Evolutionary conservation across 1,140 invertebrate genomes (phyloP).

Genomic region (Philaenus spumarius): DNA sequence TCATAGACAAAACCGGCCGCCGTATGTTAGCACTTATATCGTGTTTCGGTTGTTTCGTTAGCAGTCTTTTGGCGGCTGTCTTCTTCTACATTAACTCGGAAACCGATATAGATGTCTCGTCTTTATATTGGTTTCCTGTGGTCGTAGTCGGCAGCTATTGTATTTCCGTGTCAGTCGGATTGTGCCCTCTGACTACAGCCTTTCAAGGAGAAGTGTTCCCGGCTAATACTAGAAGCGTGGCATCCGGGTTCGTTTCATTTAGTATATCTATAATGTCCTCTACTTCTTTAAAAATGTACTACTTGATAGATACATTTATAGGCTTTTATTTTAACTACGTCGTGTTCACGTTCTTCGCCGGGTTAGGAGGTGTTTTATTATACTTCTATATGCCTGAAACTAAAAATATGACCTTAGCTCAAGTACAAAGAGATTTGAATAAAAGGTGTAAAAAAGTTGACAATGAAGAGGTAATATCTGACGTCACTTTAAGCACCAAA

Average conservation of each 20-base stretch:
- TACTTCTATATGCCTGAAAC: conserved; percentile 68
- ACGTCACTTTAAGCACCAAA: no score
- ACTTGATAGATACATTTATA: conserved; percentile 47
- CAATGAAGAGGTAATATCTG: no score
- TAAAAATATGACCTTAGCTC: conserved; percentile 65
- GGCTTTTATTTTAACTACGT: conserved; percentile 66
- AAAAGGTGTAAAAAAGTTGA: no score
- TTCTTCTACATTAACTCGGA: background rate
- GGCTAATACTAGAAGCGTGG: conserved; percentile 17
- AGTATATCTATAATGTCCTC: conserved; percentile 36
- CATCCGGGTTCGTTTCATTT: conserved; percentile 14
- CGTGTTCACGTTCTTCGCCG: conserved; percentile 63
- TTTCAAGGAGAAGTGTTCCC: conserved; percentile 23
- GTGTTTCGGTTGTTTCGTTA: background rate
- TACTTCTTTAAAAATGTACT: conserved; percentile 69
- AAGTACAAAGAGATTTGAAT: conserved; percentile 50
- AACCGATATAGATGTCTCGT: background rate
- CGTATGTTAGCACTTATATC: background rate
- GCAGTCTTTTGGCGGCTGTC: background rate
- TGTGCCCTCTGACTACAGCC: conserved; percentile 19
- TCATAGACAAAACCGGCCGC: background rate
- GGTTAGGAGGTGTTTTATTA: conserved; percentile 50
- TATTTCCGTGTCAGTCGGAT: conserved; percentile 20
- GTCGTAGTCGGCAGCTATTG: conserved; percentile 14
- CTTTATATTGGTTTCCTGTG: conserved; percentile 16